phyloP scores from a whole-genome alignment of 2,888 invertebrate species.

The Andrena trimmerana region DNA sequence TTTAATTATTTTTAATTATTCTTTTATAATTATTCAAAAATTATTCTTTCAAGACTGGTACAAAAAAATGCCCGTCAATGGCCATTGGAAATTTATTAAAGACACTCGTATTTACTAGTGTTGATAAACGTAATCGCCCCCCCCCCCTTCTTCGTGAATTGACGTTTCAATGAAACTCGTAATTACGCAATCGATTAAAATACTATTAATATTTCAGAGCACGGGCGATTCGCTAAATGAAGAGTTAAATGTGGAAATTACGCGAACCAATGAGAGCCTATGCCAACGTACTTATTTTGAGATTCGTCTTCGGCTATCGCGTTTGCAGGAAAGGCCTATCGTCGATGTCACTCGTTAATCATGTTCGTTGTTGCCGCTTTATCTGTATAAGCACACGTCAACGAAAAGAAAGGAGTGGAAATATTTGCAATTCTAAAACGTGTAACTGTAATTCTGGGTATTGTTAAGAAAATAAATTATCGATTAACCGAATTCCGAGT shows the following conservation, averaged over 20 bases:
- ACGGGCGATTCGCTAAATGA: constrained; percentile 46
- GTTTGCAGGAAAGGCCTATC: constrained; percentile 16
- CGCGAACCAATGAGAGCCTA: constrained; percentile 53
- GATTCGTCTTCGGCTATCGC: constrained; percentile 34
- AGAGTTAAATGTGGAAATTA: constrained; percentile 65
- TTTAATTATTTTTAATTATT: too few species aligned
- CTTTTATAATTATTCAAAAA: too few species aligned
- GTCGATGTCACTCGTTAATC: constrained; percentile 36
- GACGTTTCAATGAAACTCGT: not conserved
- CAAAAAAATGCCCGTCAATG: too few species aligned
- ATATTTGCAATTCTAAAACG: not conserved
- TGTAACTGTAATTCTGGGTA: not conserved
- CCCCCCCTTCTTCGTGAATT: not conserved
- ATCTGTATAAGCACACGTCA: not conserved
- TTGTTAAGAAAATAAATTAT: not conserved
- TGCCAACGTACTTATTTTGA: constrained; percentile 67
- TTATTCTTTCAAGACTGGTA: too few species aligned
- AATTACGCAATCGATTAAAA: constrained; percentile 42
- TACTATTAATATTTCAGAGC: constrained; percentile 23
- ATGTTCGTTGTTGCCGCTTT: not conserved
- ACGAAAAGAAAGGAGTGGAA: not conserved
- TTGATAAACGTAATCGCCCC: too few species aligned
- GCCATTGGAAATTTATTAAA: too few species aligned
- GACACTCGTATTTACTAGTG: too few species aligned
- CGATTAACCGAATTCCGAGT: not conserved